A percentile compares a stretch with the other conserved stretches of the same genome.
phyloP scores from a whole-genome alignment of 1,140 invertebrate species.

The Heliconius melpomene region DNA sequence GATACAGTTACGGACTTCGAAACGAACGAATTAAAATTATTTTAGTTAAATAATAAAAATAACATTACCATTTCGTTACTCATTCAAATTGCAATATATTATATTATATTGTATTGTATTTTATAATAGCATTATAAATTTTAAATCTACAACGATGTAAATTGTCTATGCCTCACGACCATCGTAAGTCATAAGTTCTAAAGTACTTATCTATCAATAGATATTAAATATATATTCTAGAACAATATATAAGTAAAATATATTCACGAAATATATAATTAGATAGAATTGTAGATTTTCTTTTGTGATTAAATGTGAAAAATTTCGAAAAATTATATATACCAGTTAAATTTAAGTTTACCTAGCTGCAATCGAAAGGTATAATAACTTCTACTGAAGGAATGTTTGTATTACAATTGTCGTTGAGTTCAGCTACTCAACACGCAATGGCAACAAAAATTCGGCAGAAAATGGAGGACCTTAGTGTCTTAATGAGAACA shows the following conservation, averaged over 20 bases:
- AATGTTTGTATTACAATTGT: no score
- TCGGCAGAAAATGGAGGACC: no score
- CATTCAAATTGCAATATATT: constrained; percentile 44
- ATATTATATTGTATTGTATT: constrained; percentile 43
- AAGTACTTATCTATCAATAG: constrained; percentile 1
- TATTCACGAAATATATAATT: not conserved
- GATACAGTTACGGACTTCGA: constrained; percentile 2
- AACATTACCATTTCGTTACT: constrained; percentile 37
- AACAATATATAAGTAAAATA: not conserved
- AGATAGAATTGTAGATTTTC: not conserved
- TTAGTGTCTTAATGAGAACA: no score
- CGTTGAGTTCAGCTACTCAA: no score
- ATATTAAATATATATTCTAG: not conserved
- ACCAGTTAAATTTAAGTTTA: no score
- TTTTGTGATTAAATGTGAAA: not conserved
- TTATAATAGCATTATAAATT: constrained; percentile 61
- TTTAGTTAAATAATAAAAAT: constrained; percentile 32
- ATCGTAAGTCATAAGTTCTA: constrained; percentile 49
- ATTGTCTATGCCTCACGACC: constrained; percentile 54
- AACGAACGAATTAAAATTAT: not conserved
- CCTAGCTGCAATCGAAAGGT: no score
- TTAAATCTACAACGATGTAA: constrained; percentile 49
- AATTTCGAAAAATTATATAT: no score
- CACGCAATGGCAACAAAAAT: no score
- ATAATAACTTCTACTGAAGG: no score